Evolutionary conservation across 2,888 invertebrate genomes (phyloP), one percentile per base, ranked within the genome.

Genomic region (Apamea anceps): DNA sequence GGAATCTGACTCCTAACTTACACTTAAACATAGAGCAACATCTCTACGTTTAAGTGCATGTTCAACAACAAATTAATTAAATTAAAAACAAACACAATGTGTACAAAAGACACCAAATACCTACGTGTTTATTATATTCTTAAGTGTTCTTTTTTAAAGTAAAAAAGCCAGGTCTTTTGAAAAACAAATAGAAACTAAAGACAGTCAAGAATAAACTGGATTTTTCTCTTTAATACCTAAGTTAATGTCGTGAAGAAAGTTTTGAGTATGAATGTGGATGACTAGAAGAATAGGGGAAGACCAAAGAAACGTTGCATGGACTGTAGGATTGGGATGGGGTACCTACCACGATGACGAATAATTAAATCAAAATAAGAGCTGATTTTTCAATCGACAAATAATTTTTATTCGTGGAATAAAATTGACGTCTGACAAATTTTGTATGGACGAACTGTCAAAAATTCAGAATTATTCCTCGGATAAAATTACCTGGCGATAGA

Each of bases 71-170:
- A 81, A 81, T 70, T 70, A 65, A 70, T 77, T 77, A 6, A 81
- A 83, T 81, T 70, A 70, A 77, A 81, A 77, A 70, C 32, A 83
- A 81, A 77, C 77, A 82, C n/a, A 62, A 10, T 21, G 63, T 37
- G 10, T 77, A 42, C 57, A 57, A 18, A 48, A 68, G 25, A 77
- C 28, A 13, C 32, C 63, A 83, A 75, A 77, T 13, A 65, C 48
- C 2, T 32, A 32, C 1, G 32, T 32, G 48, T 83, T 82, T 32
- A 28, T 77, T 70, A 37, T 2, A 65, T n/a, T 65, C 48, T 76
- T 45, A 54, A 80, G 18, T 74, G 37, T 60, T 82, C 21, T 81
- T 48, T 28, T 65, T 63, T 28, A 6, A 28, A 37, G 25, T 51
- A 18, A 45, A 70, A 81, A 48, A 37, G 37, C 4, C 8, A 32